phyloP scores from a whole-genome alignment of 2,113 vertebrate genomes.

The Cryptotis parvus region DNA sequence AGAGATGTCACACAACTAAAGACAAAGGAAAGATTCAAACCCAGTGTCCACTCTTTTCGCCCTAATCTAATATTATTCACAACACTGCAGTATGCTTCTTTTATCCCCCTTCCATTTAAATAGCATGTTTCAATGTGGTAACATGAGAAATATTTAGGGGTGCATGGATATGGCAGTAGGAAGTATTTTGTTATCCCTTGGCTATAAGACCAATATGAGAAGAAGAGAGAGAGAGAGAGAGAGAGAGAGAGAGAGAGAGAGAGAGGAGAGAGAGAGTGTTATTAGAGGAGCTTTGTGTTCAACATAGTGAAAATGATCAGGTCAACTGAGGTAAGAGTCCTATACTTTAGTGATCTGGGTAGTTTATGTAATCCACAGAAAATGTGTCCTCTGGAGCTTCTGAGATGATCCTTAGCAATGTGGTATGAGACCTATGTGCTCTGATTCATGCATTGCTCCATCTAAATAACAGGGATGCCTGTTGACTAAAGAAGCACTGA shows the following conservation, averaged over 20 bases:
- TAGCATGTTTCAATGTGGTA: not conserved
- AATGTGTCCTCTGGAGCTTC: not conserved
- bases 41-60: not conserved
- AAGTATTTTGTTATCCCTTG: not conserved
- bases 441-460: not conserved
- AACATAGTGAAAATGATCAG: not conserved
- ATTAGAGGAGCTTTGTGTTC: not conserved
- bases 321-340: not conserved
- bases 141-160: not conserved
- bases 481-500: constrained; percentile 25
- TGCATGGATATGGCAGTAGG: not conserved
- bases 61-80: not conserved
- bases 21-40: not conserved
- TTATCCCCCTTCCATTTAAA: not conserved
- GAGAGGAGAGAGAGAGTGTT: too few species aligned
- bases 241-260: too few species aligned
- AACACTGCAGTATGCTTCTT: not conserved
- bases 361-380: not conserved
- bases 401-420: not conserved
- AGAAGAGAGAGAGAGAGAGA: too few species aligned
- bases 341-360: not conserved
- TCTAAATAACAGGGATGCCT: not conserved
- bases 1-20: not conserved
- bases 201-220: too few species aligned
- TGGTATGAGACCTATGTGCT: not conserved